These are phyloP conservation scores for Samia ricini DNA, from an alignment of 1,140 invertebrate genomes.

Conservation along the genomic window DNA sequence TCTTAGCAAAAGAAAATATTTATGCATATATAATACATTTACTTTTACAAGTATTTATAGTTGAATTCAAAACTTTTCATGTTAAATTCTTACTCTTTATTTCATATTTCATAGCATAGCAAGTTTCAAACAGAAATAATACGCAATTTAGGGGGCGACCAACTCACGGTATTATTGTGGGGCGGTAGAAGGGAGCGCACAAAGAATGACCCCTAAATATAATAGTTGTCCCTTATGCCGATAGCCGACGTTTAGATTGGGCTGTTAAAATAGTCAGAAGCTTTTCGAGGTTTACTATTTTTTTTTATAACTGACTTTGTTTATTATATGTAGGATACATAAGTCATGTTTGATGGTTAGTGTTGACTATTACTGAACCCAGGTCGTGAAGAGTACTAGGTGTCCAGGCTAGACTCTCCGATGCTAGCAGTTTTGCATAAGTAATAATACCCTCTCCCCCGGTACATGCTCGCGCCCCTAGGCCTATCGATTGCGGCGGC, in stretches of 20 bases:
- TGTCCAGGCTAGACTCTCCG: neutral
- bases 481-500: slow-evolving; percentile 75
- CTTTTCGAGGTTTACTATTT: neutral
- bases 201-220: slow-evolving; percentile 50
- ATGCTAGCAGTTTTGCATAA: slow-evolving; percentile 61
- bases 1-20: no score
- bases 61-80: no score
- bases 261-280: slow-evolving; percentile 21
- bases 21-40: no score
- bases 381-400: neutral
- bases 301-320: no score
- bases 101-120: no score
- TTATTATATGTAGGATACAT: no score
- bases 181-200: slow-evolving; percentile 46
- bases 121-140: neutral
- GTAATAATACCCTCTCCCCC: slow-evolving; percentile 56
- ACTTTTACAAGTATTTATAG: no score
- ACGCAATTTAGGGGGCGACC: slow-evolving; percentile 44
- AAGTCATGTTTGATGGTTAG: neutral
- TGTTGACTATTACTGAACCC: neutral
- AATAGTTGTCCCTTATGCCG: slow-evolving; percentile 43
- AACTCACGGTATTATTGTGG: slow-evolving; percentile 15
- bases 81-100: no score
- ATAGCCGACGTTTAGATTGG: slow-evolving; percentile 52
- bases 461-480: slow-evolving; percentile 45